phyloP scores from a whole-genome alignment of 2,797 vertebrate genomes.

The Sebastes kiyomatsui region DNA sequence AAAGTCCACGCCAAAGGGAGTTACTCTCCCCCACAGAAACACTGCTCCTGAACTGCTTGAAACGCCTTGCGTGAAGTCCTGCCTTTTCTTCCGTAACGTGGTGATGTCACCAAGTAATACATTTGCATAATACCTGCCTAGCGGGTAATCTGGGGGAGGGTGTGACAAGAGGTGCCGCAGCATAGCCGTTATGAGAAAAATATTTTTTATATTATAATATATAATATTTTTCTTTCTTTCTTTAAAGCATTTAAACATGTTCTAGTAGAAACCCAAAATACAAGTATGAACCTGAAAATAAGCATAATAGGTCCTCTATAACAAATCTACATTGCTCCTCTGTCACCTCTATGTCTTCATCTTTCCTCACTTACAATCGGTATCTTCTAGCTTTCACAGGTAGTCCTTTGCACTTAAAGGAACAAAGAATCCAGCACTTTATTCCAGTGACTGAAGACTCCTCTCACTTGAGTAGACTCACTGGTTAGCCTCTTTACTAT shows the following conservation, averaged over 20 bases:
- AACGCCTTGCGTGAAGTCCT: background rate
- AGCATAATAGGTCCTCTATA: background rate
- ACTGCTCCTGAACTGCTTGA: background rate
- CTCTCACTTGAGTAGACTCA: constrained; percentile 88
- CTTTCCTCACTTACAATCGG: constrained; percentile 50
- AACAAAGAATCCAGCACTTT: constrained; percentile 84
- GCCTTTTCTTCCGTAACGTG: background rate
- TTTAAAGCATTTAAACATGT: background rate
- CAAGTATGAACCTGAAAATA: background rate
- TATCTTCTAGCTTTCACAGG: constrained; percentile 90
- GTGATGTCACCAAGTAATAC: background rate
- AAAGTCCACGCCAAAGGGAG: no score
- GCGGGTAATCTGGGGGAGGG: background rate
- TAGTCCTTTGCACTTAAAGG: constrained; percentile 85
- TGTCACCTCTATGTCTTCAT: constrained; percentile 29
- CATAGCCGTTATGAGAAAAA: background rate
- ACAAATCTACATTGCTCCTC: background rate
- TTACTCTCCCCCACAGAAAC: no score
- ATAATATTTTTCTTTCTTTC: background rate
- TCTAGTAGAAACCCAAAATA: background rate
- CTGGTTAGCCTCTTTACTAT: constrained; percentile 85
- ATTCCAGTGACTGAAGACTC: constrained; percentile 86
- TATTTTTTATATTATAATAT: no score
- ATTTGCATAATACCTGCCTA: background rate
- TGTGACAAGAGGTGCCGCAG: background rate